Evolutionary conservation across 1,140 invertebrate species (phyloP).

Genomic region (Eurosta solidaginis): DNA sequence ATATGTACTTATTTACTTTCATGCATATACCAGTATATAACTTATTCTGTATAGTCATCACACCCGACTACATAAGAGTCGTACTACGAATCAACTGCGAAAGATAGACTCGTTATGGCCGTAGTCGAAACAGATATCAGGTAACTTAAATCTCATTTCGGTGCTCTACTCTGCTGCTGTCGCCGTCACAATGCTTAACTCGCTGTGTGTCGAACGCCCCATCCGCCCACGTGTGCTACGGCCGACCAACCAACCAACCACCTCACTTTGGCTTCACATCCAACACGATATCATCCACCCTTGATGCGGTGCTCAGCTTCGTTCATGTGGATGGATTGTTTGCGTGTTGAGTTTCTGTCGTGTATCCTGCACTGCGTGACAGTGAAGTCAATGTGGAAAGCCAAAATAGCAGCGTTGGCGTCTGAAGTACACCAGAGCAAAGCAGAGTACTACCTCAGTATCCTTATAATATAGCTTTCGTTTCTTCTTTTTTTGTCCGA

Average conservation of each 20-base stretch:
- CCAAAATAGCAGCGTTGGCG: background rate
- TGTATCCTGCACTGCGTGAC: background rate
- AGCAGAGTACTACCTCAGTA: background rate
- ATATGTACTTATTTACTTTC: background rate
- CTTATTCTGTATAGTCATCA: background rate
- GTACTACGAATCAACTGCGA: background rate
- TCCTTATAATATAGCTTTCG: no score
- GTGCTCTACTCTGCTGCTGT: background rate
- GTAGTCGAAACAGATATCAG: background rate
- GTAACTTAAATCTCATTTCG: conserved; percentile 5
- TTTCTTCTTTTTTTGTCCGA: background rate
- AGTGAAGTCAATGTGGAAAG: background rate
- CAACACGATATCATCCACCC: background rate
- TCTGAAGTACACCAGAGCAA: background rate
- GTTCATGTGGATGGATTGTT: no score
- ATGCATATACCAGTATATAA: background rate
- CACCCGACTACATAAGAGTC: background rate
- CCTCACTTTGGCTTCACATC: background rate
- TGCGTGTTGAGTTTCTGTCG: background rate
- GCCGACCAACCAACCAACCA: background rate
- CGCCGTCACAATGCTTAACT: background rate
- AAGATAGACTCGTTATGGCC: background rate
- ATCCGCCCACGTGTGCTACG: background rate
- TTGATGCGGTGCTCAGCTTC: background rate
- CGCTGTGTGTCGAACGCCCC: background rate